Base-by-base conservation (phyloP, 2,888 invertebrate species). In the Subacronicta megacephala region DNA sequence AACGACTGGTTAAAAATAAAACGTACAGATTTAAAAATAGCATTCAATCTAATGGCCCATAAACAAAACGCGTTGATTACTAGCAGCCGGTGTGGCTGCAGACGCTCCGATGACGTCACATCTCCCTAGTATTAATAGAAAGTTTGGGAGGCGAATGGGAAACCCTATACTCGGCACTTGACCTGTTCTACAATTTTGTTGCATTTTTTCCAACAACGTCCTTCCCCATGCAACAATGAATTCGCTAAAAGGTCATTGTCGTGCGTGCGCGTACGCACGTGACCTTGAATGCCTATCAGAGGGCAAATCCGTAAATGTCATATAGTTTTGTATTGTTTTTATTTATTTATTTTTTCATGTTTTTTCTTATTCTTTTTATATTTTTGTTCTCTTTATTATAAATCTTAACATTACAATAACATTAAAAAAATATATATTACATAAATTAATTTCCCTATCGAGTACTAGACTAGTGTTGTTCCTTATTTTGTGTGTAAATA, bases 341-440 rank as follows among this genome's bases (percentile, higher is more conserved):
- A 72, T 67, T 57, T 58, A 36, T 65, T 56, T 64, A 62, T 75
- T n/a, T 78, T 81, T 85, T 83, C 58, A 47, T 83, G n/a, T 84
- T 86, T 81, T 84, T 83, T 85, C 83, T 84, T 82, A 78, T 83
- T 78, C 81, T 80, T 80, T 85, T 81, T 85, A 83, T 84, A 86
- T 88, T 91, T 91, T 90, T 86, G 84, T 90, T 91, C 92, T 94
- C 94, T 94, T 92, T 94, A 94, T 95, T 94, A 89, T 89, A 91
- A 93, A 93, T 86, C 94, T 94, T 93, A 92, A 80, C 78, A 84
- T 91, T 85, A 93, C 90, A 95, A 92, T 92, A 91, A 88, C 78
- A 86, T 92, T 93, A 92, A 85, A 93, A 92, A 92, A 93, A 92
- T 93, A 93, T 90, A 90, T 90, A 89, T 90, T 88, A 92, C 87